Conservation (phyloP, 1,140 invertebrate genomes). For the Drosophila paulistorum region DNA sequence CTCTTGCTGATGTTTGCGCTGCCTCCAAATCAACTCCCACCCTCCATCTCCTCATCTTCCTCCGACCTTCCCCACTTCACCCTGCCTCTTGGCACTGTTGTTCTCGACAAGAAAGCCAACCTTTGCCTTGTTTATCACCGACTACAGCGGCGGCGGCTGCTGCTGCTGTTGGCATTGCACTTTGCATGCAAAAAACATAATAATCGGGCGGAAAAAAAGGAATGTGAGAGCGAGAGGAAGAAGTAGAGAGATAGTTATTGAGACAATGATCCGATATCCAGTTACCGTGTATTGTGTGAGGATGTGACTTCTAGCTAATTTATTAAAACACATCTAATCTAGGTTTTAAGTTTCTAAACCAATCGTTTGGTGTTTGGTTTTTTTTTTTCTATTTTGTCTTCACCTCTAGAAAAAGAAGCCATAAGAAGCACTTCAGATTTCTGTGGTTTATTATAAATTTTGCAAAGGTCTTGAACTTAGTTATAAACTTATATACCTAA, state of each 20-base stretch:
- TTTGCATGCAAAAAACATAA: conserved; percentile 80
- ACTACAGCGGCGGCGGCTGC: conserved; percentile 10
- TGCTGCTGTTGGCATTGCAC: conserved; percentile 70
- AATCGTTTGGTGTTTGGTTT: too few relatives aligned
- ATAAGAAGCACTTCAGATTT: too few relatives aligned
- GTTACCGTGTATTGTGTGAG: neutral
- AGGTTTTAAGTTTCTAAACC: too few relatives aligned
- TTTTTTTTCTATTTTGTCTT: too few relatives aligned
- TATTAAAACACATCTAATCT: too few relatives aligned
- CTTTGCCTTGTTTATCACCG: conserved; percentile 59
- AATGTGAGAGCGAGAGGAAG: neutral
- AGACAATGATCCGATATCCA: neutral
- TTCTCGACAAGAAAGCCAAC: neutral
- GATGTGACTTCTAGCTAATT: too few relatives aligned
- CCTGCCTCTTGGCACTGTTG: neutral
- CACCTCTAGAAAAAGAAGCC: too few relatives aligned
- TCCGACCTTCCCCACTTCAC: neutral
- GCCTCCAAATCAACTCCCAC: conserved; percentile 19
- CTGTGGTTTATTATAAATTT: too few relatives aligned
- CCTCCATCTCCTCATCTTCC: neutral
- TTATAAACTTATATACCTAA: too few relatives aligned
- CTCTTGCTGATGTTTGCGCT: conserved; percentile 52
- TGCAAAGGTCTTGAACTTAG: too few relatives aligned
- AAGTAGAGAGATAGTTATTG: conserved; percentile 10
- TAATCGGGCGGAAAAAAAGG: conserved; percentile 44